Base-by-base conservation (phyloP, 2,888 invertebrate genomes). In the Tanaodytes sp. region DNA sequence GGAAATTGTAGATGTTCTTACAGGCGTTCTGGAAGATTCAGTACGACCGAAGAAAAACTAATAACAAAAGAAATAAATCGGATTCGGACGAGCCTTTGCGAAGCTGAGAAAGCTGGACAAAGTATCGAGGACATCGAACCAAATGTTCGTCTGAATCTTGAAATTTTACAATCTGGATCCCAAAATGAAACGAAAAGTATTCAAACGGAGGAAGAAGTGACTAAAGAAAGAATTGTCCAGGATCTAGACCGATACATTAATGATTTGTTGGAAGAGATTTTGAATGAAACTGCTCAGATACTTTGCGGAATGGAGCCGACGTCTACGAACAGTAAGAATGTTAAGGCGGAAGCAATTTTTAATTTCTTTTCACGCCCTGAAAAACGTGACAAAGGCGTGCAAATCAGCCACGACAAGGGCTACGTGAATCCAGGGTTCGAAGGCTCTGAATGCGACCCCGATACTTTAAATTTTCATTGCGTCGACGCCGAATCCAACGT, bases 1-100 rank as follows among this genome's bases (percentile, higher is more conserved):
- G 80, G 79, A 0, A 83, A 83, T 48, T 84, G 84, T 46, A 75
- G 84, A 2, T 85, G 84, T 46, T 83, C 83, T 2, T 84, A 83
- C 57, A 69, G 83, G 8, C 78, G 78, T 2, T 82, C 82, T n/a
- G 74, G 63, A 11, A 65, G 77, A 12, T 30, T 77, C n/a, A 79
- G 79, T 33, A 79, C 75, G 2, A 74, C 72, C 61, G 80, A 81
- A 36, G 76, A 79, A 37, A 71, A 76, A 12, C 74, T 80, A 8
- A 79, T 83, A 33, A 77, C 79, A n/a, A 77, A 73, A 12, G 81
- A 84, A 51, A 75, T 84, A 6, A 76, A 82, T 68, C 77, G 81
- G 4, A 84, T 84, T 27, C 75, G 83, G 3, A 80, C 79, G 45
- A 83, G 81, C 19, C 77, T 83, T 1, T 79, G 79, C 73, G 83